Evolutionary conservation across 2,888 invertebrate genomes (phyloP).

Genomic region (Trissolcus japonicus): DNA sequence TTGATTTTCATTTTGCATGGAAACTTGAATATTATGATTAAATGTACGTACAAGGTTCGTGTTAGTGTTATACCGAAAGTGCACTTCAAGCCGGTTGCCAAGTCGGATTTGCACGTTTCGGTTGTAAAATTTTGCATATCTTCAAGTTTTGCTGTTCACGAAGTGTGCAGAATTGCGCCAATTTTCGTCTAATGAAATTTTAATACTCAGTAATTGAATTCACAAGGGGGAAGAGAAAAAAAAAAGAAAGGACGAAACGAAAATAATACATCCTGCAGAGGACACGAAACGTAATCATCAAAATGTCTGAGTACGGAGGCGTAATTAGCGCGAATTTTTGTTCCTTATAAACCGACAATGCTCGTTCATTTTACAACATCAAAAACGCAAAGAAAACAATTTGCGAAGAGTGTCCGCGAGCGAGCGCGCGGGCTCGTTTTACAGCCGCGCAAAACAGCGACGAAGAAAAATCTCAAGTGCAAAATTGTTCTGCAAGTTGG

Average conservation of each 20-base stretch:
- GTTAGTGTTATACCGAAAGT: constrained; percentile 1
- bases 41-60: not conserved
- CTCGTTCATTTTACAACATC: not conserved
- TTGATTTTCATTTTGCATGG: constrained; percentile 2
- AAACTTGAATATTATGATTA: not conserved
- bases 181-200: constrained; percentile 4
- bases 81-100: constrained; percentile 3
- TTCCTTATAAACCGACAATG: too few species aligned
- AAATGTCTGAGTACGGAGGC: too few species aligned
- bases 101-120: constrained; percentile 12
- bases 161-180: not conserved
- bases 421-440: not conserved
- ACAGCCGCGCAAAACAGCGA: constrained; percentile 20
- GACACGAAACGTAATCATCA: too few species aligned
- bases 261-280: too few species aligned
- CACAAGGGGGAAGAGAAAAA: not conserved
- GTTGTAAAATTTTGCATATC: constrained; percentile 14
- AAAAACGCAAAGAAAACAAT: constrained; percentile 24
- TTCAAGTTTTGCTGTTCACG: constrained; percentile 1
- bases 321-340: too few species aligned
- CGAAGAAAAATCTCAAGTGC: constrained; percentile 21
- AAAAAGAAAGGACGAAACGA: too few species aligned
- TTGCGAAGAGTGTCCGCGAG: constrained; percentile 13
- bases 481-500: constrained; percentile 23
- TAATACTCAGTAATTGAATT: constrained; percentile 1